Base-by-base conservation (phyloP, 92 coral and sea anemone genomes). In the Blastomussa wellsi region DNA sequence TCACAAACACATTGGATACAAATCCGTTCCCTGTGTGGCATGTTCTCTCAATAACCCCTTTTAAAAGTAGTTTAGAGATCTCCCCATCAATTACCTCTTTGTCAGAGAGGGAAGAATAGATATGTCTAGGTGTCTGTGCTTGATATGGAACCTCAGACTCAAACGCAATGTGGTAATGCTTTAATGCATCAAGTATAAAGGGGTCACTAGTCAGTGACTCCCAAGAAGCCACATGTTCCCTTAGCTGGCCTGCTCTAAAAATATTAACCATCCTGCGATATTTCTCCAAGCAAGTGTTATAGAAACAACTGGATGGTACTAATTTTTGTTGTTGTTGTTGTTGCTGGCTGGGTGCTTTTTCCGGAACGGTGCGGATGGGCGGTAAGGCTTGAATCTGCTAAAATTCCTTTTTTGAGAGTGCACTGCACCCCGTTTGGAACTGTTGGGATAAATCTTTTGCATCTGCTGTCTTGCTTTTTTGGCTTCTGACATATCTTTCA, bases 401-500 rank as follows among this genome's bases (percentile, higher is more conserved):
- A 37, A 71, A 71, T 33, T 33, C 51, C 51, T 37, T 71, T 37
- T 71, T 71, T 71, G 51, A 17, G 74, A 69, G 85, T 86, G 86
- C 37, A 53, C 64, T 76, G 74, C 42, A 66, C 67, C 75, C 57
- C 52, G 77, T 37, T 20, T 9, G 39, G 84, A 15, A 17, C 39
- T 42, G 49, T 79, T 79, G 57, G 47, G 19, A 17, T 79, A 83
- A 36, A 47, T 51, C 33, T 52, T 83, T 49, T 74, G 89, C 79
- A 78, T 86, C 71, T 86, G 89, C 52, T 44, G 48, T 10, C 84
- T 74, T 36, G 71, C 84, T 66, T 78, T 86, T 53, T 62, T 86
- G 10, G 77, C 89, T 19, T 86, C 89, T 31, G 89, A 62, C 84
- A 77, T 85, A 65, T 77, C 89, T 37, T 78, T 78, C 38, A 85